Percentiles rank a stretch among this genome's conserved stretches.
These are phyloP conservation scores for Lepus americanus DNA, from an alignment of 2,113 vertebrate species.

Conservation along the genomic window DNA sequence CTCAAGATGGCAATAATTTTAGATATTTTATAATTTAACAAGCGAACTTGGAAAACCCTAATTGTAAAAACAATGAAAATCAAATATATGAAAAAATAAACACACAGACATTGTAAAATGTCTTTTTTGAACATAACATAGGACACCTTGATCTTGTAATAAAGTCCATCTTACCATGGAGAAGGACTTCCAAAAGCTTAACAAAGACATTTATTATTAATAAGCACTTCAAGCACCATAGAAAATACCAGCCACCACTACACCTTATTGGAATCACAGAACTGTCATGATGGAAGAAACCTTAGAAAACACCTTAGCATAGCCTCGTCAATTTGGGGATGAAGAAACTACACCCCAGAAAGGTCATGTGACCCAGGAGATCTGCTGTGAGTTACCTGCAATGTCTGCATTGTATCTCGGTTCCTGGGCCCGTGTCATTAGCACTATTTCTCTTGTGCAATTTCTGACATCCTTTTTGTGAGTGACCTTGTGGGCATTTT, in stretches of 20 bases:
- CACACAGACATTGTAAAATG: neutral
- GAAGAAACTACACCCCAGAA: neutral
- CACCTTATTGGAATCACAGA: neutral
- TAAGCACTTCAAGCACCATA: neutral
- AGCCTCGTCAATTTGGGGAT: slow-evolving; percentile 7
- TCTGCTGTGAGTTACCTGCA: neutral
- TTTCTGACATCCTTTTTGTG: neutral
- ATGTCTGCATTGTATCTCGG: neutral
- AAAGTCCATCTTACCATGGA: neutral
- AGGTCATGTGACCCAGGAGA: neutral
- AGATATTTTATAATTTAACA: slow-evolving; percentile 28
- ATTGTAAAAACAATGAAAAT: neutral
- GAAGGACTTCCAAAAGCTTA: neutral
- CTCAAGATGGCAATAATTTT: neutral
- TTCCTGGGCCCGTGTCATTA: neutral
- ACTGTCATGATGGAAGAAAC: neutral
- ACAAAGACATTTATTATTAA: neutral
- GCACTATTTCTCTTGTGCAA: neutral
- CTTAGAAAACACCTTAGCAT: neutral
- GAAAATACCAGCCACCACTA: neutral
- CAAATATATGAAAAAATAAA: slow-evolving; percentile 4
- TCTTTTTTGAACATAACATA: neutral
- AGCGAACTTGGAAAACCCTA: neutral
- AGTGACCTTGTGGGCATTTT: neutral
- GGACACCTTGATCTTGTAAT: neutral